Base-by-base conservation (phyloP, 2,113 vertebrate genomes). In the Syrrhaptes paradoxus region DNA sequence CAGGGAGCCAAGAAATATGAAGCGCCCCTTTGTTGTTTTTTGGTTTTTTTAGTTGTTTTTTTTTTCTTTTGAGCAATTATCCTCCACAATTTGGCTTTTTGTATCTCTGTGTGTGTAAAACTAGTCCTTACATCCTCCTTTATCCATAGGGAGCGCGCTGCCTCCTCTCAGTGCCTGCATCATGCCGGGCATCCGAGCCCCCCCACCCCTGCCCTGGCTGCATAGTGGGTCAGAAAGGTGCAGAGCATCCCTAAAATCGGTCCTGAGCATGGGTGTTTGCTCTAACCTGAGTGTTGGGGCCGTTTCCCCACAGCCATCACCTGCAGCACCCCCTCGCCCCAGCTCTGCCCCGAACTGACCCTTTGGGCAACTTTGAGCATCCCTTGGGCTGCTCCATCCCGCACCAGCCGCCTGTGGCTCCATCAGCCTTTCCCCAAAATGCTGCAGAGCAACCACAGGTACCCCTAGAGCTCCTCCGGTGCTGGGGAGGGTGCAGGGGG, bases 1-100 rank as follows among this genome's bases (percentile, higher is more conserved):
- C 93, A 73, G 75, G 34, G n/a, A 96, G 93, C 93, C 95, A 96
- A 93, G 87, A 84, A 96, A 88, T 95, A 91, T 93, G 95, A 97
- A 95, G 91, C 58, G 14, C 67, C 75, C 74, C 82, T 94, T 96
- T 93, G 95, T 84, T 52, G 25, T 25, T 52, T 52, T 51, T 51
- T 52, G 7, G 41, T 41, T 41, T 41, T 41, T 41, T 41, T 38
- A 10, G 38, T 38, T 38, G 38, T 41, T 11, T 52, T 52, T 51
- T 51, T 52, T 52, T 75, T 94, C 57, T 95, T 87, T 65, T 28
- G 54, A 95, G 85, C 72, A 90, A 94, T 95, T 96, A 93, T 93
- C 82, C 91, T 71, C 81, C 19, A 8, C 24, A 0, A 45, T 89
- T 88, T 83, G 90, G 46, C 78, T 95, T 91, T 94, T 72, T 83